Evolutionary conservation across 1,140 invertebrate genomes (phyloP), one percentile per base, ranked within the genome.

Genomic region (Asobara japonica): DNA sequence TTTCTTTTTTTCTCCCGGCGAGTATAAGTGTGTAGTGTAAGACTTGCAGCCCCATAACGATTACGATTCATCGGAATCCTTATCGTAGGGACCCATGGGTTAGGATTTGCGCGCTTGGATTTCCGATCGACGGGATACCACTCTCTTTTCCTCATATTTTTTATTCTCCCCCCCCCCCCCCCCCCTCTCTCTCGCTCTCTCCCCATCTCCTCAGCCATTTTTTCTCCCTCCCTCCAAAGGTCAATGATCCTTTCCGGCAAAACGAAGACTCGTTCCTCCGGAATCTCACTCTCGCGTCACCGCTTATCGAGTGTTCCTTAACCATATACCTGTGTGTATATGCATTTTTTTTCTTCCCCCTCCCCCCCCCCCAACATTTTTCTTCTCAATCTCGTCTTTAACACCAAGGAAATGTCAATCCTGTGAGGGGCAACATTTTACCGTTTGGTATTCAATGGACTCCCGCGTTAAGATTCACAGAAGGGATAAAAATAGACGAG

Each of bases 31-130:
- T 30, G 30, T 41, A 62, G 75, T 73, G 65, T 22, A 22, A 67
- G 60, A 72, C 62, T 70, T 51, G 62, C 64, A 51, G 61, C 29
- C n/a, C 62, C 20, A 51, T 74, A 74, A 77, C 72, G 78, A 80
- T 80, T 66, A 70, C 73, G 74, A 75, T 72, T 79, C 71, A 73
- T 78, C 67, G 69, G 68, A 75, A 72, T 71, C 30, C 71, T 73
- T 78, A 69, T 74, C 74, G 51, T 56, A 30, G 60, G 27, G 60
- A 30, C 60, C 60, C 27, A 62, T 62, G 60, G 60, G 27, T 16
- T 62, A 11, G 51, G 51, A 56, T 56, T 56, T 56, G 51, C 51
- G 20, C 51, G 51, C 51, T 56, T 56, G 51, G 22, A 22, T 65
- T 65, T 65, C 29, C 62, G 62, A 38, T 65, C 62, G 31, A 72